Conservation (phyloP, 2,888 invertebrate species). For the Punctoribates punctum region DNA sequence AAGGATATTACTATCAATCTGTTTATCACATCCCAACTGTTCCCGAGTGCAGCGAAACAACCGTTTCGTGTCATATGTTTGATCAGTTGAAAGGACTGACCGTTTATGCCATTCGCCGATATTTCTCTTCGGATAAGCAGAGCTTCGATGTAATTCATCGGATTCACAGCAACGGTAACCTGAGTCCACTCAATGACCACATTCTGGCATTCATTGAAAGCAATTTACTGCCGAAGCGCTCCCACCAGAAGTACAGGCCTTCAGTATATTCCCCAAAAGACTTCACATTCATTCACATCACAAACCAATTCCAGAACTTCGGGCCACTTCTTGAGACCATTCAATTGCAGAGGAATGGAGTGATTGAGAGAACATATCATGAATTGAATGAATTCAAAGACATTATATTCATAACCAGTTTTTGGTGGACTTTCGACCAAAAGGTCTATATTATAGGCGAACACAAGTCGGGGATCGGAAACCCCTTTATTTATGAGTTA, state of each 20-base stretch:
- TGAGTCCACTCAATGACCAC: background rate
- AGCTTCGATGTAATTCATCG: background rate
- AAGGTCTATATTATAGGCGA: conserved; percentile 8
- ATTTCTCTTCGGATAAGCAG: no score
- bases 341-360: background rate
- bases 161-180: background rate
- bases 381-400: background rate
- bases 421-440: conserved; percentile 6
- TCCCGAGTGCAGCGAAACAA: background rate
- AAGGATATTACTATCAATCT: conserved; percentile 17
- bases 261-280: conserved; percentile 15
- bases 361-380: background rate
- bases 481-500: background rate
- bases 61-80: background rate
- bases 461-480: background rate
- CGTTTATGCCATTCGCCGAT: background rate
- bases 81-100: background rate
- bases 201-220: background rate
- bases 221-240: background rate
- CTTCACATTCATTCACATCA: background rate
- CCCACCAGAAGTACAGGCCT: background rate
- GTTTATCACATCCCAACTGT: conserved; percentile 13
- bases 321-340: background rate
- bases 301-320: background rate
- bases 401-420: background rate